Evolutionary conservation across 2,797 vertebrate species (phyloP), one percentile per base, ranked within the genome.

Genomic region (Alfaro cultratus): DNA sequence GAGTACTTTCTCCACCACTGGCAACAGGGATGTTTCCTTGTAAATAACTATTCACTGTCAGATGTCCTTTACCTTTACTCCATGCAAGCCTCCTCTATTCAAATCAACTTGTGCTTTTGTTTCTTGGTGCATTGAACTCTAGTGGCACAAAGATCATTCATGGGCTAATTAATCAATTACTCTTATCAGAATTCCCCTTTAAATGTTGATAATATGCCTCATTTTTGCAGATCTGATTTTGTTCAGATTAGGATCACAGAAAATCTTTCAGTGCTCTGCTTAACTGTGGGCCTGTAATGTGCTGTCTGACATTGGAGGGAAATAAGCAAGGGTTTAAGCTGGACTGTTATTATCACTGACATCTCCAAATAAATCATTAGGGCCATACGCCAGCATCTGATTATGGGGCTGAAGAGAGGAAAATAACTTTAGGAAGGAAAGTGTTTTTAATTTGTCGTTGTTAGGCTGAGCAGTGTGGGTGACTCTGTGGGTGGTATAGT

Each of bases 41-140:
- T 26, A 92, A 94, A 92, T 94, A 94, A 90, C 84, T 85, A 90
- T 93, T 92, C 82, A 86, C 86, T 78, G 84, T 90, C 88, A 85
- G 83, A 89, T 87, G 64, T 83, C 79, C 81, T 79, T 85, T 79
- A 86, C 84, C 79, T 89, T 76, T 26, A 2, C 43, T 80, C 80
- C 83, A 78, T 11, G 75, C 80, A 83, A 80, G 87, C 84, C 79
- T 86, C 74, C 60, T 82, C 70, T 80, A 57, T 82, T 64, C 76
- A 67, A 62, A 80, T 43, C 70, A 86, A 73, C 74, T 64, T 12
- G 15, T 79, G 46, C 55, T n/a, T 15, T 13, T 23, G 26, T 78
- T 81, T 71, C 34, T 75, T 41, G 5, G 39, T 39, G 36, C 36
- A 41, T 75, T 81, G 46, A 76, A 76, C 67, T 41, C 16, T 18